A percentile compares a stretch with the other conserved stretches of the same genome.
Conservation (phyloP, 2,888 invertebrate genomes). For the Aleiodes leptofemur region DNA sequence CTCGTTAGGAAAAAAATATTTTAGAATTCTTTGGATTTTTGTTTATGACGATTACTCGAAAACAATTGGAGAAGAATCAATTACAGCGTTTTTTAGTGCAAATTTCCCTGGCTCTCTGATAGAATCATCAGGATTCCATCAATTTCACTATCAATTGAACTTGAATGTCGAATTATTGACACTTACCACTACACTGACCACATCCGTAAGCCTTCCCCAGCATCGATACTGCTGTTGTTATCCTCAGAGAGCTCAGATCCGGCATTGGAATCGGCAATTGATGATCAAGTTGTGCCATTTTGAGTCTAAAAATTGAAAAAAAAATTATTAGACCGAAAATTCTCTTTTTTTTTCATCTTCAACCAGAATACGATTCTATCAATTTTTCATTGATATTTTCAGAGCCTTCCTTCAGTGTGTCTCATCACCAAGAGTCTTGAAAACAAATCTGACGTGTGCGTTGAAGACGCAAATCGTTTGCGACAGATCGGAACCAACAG, state of each 20-base stretch:
- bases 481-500: slow-evolving; percentile 85
- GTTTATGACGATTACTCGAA: too few relatives aligned
- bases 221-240: slow-evolving; percentile 77
- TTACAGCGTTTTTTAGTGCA: too few relatives aligned
- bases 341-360: too few relatives aligned
- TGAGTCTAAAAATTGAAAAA: slow-evolving; percentile 42
- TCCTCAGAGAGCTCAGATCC: slow-evolving; percentile 76
- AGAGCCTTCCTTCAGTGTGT: slow-evolving; percentile 85
- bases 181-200: slow-evolving; percentile 75
- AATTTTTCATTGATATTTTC: slow-evolving; percentile 69
- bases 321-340: slow-evolving; percentile 22
- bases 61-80: too few relatives aligned
- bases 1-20: too few relatives aligned
- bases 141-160: too few relatives aligned
- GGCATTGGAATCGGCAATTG: slow-evolving; percentile 76
- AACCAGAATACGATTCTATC: slow-evolving; percentile 53
- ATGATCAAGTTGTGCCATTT: slow-evolving; percentile 71
- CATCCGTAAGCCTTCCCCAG: slow-evolving; percentile 78
- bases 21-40: too few relatives aligned
- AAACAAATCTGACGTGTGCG: slow-evolving; percentile 85
- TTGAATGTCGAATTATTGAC: background rate
- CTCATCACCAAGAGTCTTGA: slow-evolving; percentile 80
- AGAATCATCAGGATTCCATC: too few relatives aligned
- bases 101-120: too few relatives aligned
- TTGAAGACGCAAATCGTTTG: slow-evolving; percentile 87